Evolutionary conservation across 2,113 vertebrate species (phyloP).

Genomic region (Falco punctatus): DNA sequence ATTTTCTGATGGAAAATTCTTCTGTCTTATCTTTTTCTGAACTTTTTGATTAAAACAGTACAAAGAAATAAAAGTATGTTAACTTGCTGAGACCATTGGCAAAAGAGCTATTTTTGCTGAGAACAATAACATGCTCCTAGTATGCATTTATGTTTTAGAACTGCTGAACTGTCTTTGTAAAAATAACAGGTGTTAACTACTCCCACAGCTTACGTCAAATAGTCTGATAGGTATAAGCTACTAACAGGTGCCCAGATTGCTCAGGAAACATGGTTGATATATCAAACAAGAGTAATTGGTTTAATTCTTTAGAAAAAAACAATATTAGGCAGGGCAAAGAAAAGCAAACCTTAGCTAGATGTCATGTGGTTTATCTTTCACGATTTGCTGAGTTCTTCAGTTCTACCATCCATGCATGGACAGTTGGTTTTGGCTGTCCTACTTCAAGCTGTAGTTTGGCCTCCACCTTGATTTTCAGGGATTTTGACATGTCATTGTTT

Average conservation of each 20-base stretch:
- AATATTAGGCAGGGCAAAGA: neutral
- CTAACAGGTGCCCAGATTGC: neutral
- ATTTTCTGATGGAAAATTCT: neutral
- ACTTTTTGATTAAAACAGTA: neutral
- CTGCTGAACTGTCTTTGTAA: neutral
- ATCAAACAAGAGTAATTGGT: neutral
- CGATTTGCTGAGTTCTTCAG: neutral
- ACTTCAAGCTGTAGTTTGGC: neutral
- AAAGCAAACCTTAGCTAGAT: neutral
- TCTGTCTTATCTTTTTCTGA: neutral
- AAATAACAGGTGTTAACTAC: neutral
- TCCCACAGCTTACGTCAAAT: neutral
- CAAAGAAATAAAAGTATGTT: neutral
- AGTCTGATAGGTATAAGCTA: neutral
- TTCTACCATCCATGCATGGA: neutral
- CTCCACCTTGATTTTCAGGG: neutral
- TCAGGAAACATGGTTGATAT: neutral
- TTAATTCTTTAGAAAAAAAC: neutral
- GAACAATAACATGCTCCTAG: neutral
- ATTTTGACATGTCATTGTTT: constrained; percentile 1
- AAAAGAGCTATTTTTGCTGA: neutral
- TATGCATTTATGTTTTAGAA: neutral
- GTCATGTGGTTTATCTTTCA: neutral
- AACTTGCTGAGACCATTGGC: neutral
- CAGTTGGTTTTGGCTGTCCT: neutral